A percentile compares a stretch with the other conserved stretches of the same genome.
phyloP scores from a whole-genome alignment of 2,797 vertebrate genomes.

The Denticeps clupeoides region DNA sequence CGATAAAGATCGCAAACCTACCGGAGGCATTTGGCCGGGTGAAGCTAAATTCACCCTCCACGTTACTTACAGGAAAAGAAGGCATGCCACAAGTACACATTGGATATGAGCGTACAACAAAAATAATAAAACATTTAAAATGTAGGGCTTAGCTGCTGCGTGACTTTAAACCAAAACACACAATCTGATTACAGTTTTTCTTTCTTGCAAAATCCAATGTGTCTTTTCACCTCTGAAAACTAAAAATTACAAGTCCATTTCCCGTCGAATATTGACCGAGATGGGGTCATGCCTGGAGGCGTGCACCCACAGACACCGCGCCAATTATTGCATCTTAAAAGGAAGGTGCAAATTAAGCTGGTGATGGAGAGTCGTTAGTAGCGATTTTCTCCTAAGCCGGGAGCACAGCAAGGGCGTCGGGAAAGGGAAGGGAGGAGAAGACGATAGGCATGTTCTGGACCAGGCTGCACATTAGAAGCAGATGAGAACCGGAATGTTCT shows the following conservation, averaged over 20 bases:
- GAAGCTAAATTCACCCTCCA: constrained; percentile 11
- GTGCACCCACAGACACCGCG: constrained; percentile 15
- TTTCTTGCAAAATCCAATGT: too few species aligned
- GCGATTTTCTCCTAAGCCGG: not conserved
- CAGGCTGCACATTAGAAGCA: constrained; percentile 35
- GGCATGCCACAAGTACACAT: too few species aligned
- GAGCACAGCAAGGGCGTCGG: not conserved
- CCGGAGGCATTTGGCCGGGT: constrained; percentile 19
- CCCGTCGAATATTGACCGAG: not conserved
- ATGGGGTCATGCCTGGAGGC: not conserved
- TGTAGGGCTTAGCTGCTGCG: too few species aligned
- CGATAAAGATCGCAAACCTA: constrained; percentile 27
- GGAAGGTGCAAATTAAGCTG: constrained; percentile 46
- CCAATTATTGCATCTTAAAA: constrained; percentile 17
- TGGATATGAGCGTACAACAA: too few species aligned
- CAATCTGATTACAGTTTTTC: too few species aligned
- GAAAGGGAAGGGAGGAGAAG: not conserved
- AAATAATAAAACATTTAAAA: too few species aligned
- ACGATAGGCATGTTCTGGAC: not conserved
- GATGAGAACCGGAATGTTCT: constrained; percentile 51
- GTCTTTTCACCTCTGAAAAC: constrained; percentile 10
- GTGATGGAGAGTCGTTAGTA: constrained; percentile 30
- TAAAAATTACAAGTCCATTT: constrained; percentile 14
- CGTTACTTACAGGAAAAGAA: constrained; percentile 1
- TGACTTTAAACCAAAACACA: too few species aligned